Evolutionary conservation across 2,113 vertebrate species (phyloP).

Genomic region (Urocynchramus pylzowi): DNA sequence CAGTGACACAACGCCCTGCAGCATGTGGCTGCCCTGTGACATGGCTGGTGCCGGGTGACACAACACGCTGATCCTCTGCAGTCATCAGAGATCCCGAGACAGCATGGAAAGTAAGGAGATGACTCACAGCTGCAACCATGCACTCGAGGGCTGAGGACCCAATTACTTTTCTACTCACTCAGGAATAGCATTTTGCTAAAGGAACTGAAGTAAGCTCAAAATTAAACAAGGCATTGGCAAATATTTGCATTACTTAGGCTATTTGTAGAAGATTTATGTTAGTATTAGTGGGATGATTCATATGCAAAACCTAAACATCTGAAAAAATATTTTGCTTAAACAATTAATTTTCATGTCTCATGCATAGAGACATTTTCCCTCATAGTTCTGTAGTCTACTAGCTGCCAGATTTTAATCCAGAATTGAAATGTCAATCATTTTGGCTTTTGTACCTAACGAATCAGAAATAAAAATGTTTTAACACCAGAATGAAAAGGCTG

Average conservation of each 20-base stretch:
- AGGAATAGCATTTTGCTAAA: not conserved
- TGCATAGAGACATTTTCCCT: not conserved
- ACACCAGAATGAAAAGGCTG: not conserved
- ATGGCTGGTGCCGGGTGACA: not conserved
- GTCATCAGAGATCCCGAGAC: not conserved
- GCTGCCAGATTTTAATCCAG: not conserved
- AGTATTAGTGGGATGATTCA: not conserved
- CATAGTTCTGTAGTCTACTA: not conserved
- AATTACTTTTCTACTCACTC: not conserved
- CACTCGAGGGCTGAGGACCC: not conserved
- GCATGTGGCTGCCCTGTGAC: not conserved
- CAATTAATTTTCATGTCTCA: not conserved
- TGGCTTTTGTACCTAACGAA: not conserved
- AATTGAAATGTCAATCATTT: not conserved
- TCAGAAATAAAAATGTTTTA: conserved; percentile 28
- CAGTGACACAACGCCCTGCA: rapidly evolving
- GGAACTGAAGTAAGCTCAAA: not conserved
- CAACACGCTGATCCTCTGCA: not conserved
- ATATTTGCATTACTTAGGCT: not conserved
- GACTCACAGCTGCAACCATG: not conserved
- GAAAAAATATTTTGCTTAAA: not conserved
- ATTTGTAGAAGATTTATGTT: not conserved
- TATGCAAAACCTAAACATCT: not conserved
- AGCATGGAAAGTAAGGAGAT: not conserved
- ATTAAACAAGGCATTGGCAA: not conserved